Base-by-base conservation (phyloP, 92 coral and sea anemone species). In the Virgularia gustaviana region DNA sequence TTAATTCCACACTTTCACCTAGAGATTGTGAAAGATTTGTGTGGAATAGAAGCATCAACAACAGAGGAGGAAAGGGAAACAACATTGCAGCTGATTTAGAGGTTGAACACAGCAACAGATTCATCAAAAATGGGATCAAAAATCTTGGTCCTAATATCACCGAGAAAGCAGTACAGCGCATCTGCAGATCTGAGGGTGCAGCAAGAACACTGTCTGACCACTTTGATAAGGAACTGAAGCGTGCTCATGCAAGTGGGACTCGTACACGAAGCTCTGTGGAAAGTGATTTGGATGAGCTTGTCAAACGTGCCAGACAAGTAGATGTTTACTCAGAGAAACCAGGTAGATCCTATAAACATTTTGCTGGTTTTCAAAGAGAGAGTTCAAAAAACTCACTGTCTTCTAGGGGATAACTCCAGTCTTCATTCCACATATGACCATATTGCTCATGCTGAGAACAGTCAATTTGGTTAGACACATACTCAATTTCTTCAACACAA, bases 71-170 rank as follows among this genome's bases (percentile, higher is more conserved):
- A 33, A 38, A 20, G 37, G 90, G 90, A 32, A 71, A 45, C 9
- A 82, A 82, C 31, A 86, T 86, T 32, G 87, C 90, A 16, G 33
- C 78, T 12, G 90, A 82, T 56, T 63, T 63, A 52, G 87, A 74
- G 28, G 76, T 77, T 1, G 81, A 85, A 63, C 89, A 84, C 49
- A 85, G 83, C 71, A 85, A 85, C 49, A 85, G 80, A 33, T 75
- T 80, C 49, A 56, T 76, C 68, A 84, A 79, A 37, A 81, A 84
- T 38, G 79, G 78, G 9, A 84, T 79, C 8, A 84, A 68, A 34
- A 79, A 84, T 64, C 79, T 84, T 32, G 88, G 88, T 16, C 88
- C 88, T 11, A 84, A 84, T 75, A 43, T 79, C 2, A 38, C 85
- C 1, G 82, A 79, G 61, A 36, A 70, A 31, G 85, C 88, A 23